Base-by-base conservation (phyloP, 37 sponge, comb jelly and placozoan genomes). In the Bolinopsis microptera region DNA sequence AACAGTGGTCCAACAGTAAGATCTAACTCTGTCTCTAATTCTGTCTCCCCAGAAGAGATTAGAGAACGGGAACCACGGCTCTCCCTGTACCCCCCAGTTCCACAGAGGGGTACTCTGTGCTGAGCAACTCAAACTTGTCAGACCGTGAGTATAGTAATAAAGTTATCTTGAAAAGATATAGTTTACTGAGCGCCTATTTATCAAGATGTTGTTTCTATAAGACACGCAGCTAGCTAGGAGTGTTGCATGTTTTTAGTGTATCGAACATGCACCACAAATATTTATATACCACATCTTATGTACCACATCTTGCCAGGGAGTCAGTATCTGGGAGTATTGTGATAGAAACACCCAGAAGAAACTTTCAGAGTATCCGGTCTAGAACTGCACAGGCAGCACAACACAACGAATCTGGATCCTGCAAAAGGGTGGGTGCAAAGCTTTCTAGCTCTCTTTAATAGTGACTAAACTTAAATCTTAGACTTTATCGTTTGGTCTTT, bases 101-200 rank as follows among this genome's bases (percentile, higher is more conserved):
- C 75, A n/a, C 26, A 72, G 31, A 28, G 75, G 75, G 31, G 75
- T 72, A 8, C 75, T 72, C 26, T 72, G 75, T 72, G 75, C 75
- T 3, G 75, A 72, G 26, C 75, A 72, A n/a, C 75, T 72, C 26
- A 72, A 72, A 21, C 18, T 72, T 28, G 18, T 72, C 75, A 72
- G 18, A 72, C 31, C 75, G 75, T 72, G 31, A 72, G 75, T 72
- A 72, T 18, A 48, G n/a, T n/a, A n/a, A n/a, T n/a, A n/a, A n/a
- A n/a, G n/a, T n/a, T n/a, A n/a, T n/a, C n/a, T n/a, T n/a, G n/a
- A n/a, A n/a, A n/a, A n/a, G n/a, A n/a, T n/a, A n/a, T n/a, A n/a
- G n/a, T n/a, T n/a, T n/a, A n/a, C n/a, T n/a, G n/a, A n/a, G n/a
- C n/a, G 21, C 18, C n/a, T n/a, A n/a, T n/a, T n/a, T n/a, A n/a